phyloP scores from a whole-genome alignment of 2,113 vertebrate species.

The Muntiacus muntjak region DNA sequence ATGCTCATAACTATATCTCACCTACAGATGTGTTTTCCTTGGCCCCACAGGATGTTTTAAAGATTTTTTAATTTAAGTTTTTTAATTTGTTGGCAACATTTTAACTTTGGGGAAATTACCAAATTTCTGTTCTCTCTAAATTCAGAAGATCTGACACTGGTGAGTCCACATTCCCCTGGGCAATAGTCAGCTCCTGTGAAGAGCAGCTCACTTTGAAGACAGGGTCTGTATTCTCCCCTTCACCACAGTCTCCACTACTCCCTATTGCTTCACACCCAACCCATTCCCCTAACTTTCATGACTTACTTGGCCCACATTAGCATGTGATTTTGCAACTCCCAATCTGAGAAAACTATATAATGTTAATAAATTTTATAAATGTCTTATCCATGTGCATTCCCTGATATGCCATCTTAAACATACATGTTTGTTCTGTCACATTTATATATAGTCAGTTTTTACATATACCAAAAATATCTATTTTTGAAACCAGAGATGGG shows the following conservation, averaged over 20 bases:
- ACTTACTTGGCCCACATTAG: neutral
- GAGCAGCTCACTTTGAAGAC: too few species aligned
- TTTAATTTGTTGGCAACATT: neutral
- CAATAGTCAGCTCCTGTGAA: neutral
- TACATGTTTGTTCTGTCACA: neutral
- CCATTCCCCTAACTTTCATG: neutral
- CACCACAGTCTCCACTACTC: neutral
- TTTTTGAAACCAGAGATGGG: neutral
- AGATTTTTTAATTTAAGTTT: neutral
- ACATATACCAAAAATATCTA: neutral
- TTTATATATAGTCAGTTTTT: neutral
- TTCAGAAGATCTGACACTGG: neutral
- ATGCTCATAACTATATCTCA: neutral
- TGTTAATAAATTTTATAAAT: neutral
- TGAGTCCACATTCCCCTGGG: neutral
- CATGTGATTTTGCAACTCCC: neutral
- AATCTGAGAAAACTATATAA: neutral
- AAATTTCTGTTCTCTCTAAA: neutral
- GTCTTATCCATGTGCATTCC: neutral
- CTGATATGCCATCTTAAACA: neutral
- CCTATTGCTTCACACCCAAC: neutral
- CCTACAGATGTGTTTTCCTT: neutral
- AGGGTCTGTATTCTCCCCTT: accelerated
- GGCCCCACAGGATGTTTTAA: neutral
- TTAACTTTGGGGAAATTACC: neutral